Evolutionary conservation across 2,797 vertebrate genomes (phyloP), one percentile per base, ranked within the genome.

Genomic region (Lepidocolaptes lacrymiger): DNA sequence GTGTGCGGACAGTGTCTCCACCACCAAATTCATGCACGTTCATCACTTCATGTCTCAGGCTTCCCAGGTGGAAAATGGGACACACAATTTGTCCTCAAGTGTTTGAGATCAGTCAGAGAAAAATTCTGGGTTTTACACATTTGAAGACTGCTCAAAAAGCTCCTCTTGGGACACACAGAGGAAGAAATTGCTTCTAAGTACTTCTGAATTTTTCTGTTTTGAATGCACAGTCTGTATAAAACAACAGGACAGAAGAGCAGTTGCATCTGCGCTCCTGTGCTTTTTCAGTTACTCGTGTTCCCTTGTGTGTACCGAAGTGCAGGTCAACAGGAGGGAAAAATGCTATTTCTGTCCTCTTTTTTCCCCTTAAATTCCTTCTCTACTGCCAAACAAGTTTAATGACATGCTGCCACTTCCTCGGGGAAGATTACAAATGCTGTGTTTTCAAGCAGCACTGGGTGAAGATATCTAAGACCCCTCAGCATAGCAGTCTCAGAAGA

Each of bases 221-320:
- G 55, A 3, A 28, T 78, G 27, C 7, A 16, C 14, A 61, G 5
- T 4, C 4, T 67, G 4, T 30, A 58, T 14, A 18, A 87, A 84
- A 27, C 8, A 54, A 49, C 3, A 48, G 21, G n/a, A 21, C 16
- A 75, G 19, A 79, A 59, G 6, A 73, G 12, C 39, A 56, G 39
- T 4, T 64, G 17, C 14, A 41, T 49, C 41, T 64, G 22, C 11
- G 7, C 34, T 88, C 12, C 46, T 55, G 23, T 0, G 0, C 1
- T n/a, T 74, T 74, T 56, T 36, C 12, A 43, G 16, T 56, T 61
- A 10, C 10, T 34, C 51, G 7, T 7, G 14, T 51, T 27, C 5
- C 4, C 8, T 81, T 58, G 19, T n/a, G 24, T 32, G 20, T 4
- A 59, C 14, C 1, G 3, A 68, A 75, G 10, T 9, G 15, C 6